phyloP scores from a whole-genome alignment of 2,797 vertebrate species.

The Siniperca undulata region DNA sequence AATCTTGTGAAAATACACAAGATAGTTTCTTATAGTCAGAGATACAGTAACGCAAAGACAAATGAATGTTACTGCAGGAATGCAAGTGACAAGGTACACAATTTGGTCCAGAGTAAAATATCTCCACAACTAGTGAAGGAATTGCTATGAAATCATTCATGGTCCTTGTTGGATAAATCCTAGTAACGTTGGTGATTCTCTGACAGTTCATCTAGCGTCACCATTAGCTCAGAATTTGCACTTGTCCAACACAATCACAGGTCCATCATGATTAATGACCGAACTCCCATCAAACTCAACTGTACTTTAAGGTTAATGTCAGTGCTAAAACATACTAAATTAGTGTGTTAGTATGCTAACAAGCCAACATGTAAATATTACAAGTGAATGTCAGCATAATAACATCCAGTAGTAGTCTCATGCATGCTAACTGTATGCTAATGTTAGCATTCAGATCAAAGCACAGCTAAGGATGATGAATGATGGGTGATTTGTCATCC shows the following conservation, averaged over 20 bases:
- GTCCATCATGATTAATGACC: too few species aligned
- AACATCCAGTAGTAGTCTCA: too few species aligned
- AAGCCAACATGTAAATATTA: too few species aligned
- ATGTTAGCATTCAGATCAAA: too few species aligned
- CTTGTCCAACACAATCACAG: neutral
- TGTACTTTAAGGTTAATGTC: too few species aligned
- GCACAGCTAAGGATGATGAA: too few species aligned
- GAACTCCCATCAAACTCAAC: too few species aligned
- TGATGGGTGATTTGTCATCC: too few species aligned
- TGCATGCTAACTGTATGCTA: too few species aligned
- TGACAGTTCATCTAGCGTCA: neutral
- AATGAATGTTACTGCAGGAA: neutral
- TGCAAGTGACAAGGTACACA: neutral
- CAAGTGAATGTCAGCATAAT: too few species aligned
- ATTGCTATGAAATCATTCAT: neutral
- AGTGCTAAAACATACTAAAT: too few species aligned
- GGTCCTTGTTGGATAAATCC: neutral
- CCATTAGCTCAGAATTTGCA: neutral
- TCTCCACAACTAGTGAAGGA: neutral
- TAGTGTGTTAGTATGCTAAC: too few species aligned
- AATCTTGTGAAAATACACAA: neutral
- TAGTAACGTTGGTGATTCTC: neutral
- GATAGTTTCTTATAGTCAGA: neutral
- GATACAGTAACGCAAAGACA: neutral
- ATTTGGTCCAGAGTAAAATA: constrained; percentile 6